These are phyloP conservation scores for Callosobruchus maculatus DNA, from an alignment of 2,888 invertebrate genomes.

Conservation along the genomic window DNA sequence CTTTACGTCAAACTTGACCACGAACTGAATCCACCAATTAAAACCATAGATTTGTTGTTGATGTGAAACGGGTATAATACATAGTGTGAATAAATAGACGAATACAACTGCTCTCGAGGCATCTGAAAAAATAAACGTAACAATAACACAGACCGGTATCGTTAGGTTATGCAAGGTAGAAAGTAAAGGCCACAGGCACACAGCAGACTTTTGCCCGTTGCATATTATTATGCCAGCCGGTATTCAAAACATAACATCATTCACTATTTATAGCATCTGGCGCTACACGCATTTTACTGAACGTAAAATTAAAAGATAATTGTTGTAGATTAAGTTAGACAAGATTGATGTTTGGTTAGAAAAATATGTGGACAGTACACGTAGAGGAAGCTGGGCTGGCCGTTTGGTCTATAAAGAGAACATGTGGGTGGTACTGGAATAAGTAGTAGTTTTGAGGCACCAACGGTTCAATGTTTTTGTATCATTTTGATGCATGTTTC, in stretches of 20 bases:
- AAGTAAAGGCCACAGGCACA: constrained; percentile 16
- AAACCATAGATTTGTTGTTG: too few relatives aligned
- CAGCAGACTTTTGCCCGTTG: constrained; percentile 5
- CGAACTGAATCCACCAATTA: too few relatives aligned
- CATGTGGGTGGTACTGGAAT: background rate
- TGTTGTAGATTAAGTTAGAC: background rate
- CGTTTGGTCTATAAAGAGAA: background rate
- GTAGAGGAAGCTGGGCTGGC: background rate
- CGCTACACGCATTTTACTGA: constrained; percentile 10
- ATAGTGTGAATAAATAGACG: too few relatives aligned
- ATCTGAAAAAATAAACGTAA: background rate
- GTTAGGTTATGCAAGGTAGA: constrained; percentile 14
- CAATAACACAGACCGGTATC: background rate
- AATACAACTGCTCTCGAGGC: background rate
- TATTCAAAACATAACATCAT: constrained; percentile 30
- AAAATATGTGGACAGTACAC: background rate
- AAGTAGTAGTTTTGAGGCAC: background rate
- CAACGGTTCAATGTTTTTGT: background rate
- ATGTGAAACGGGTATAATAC: too few relatives aligned
- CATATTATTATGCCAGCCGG: constrained; percentile 10
- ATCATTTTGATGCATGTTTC: background rate
- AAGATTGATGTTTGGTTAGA: background rate
- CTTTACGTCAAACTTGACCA: too few relatives aligned
- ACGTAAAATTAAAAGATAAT: background rate
- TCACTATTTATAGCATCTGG: constrained; percentile 33